Base-by-base conservation (phyloP, 2,113 vertebrate genomes). In the Notothenia coriiceps region DNA sequence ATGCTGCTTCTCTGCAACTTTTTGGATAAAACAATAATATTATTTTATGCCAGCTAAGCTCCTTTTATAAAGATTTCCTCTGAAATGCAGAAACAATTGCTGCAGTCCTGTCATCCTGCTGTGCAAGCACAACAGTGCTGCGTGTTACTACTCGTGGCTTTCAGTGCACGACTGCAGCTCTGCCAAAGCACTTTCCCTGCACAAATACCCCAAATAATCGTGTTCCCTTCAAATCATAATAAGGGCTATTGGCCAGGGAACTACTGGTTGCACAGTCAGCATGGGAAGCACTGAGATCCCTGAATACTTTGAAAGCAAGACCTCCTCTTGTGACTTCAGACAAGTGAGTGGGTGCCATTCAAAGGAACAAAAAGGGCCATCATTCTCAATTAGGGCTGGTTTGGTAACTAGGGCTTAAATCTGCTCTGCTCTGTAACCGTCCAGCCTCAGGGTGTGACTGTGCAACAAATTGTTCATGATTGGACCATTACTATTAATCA, bases 321-420 rank as follows among this genome's bases (percentile, higher is more conserved):
- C 61, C 83, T 85, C 88, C 81, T 90, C 90, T 79, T 82, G 85
- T 90, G 89, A 89, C 89, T 90, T 87, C 67, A 85, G 80, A 88
- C 56, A 69, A 87, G 79, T 82, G 79, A 88, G 78, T 88, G 67
- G 87, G 73, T 89, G 77, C 86, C 79, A 86, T 86, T 91, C 84
- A 86, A 70, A 80, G 66, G 74, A 89, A 92, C 90, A 92, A 93
- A 29, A 92, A 89, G 90, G 87, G 70, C 88, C 90, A 90, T 93
- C 89, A 82, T 81, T 90, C 90, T 87, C 84, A 90, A 90, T 93
- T 92, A 90, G 84, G 75, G 57, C 63, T 73, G 82, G 74, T 87
- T 87, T 77, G 63, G 84, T 70, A 84, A 79, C 80, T 80, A 65
- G 67, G 74, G 46, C 81, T 77, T 56, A 69, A 55, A 18, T 55